A percentile compares a stretch with the other conserved stretches of the same genome.
Conservation (phyloP, 2,113 vertebrate species). For the Oenanthe oenanthe region DNA sequence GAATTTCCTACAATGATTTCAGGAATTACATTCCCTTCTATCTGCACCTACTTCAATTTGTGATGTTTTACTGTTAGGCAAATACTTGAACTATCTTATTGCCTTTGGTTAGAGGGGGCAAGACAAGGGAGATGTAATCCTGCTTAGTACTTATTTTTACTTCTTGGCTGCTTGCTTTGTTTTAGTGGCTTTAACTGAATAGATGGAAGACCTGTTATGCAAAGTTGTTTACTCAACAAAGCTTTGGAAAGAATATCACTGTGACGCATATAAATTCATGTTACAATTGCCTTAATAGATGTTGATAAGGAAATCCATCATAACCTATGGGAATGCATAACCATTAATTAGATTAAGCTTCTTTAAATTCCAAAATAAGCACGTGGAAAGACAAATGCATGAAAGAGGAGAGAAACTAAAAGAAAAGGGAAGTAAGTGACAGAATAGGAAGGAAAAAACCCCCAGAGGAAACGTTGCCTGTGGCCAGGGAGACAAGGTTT, state of each 20-base stretch:
- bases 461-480: background rate
- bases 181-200: background rate
- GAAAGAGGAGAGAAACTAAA: background rate
- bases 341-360: background rate
- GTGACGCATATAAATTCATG: background rate
- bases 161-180: background rate
- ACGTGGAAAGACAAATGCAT: background rate
- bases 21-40: background rate
- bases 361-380: background rate
- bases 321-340: background rate
- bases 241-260: background rate
- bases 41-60: background rate
- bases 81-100: background rate
- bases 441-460: background rate
- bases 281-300: background rate
- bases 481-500: background rate
- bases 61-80: background rate
- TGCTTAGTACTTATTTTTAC: background rate
- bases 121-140: background rate
- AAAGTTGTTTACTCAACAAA: background rate
- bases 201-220: background rate
- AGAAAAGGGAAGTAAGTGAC: background rate
- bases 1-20: background rate
- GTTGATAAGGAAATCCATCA: background rate
- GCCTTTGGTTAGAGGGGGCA: background rate